Conservation (phyloP, 2,113 vertebrate species). For the Elephantulus edwardii region DNA sequence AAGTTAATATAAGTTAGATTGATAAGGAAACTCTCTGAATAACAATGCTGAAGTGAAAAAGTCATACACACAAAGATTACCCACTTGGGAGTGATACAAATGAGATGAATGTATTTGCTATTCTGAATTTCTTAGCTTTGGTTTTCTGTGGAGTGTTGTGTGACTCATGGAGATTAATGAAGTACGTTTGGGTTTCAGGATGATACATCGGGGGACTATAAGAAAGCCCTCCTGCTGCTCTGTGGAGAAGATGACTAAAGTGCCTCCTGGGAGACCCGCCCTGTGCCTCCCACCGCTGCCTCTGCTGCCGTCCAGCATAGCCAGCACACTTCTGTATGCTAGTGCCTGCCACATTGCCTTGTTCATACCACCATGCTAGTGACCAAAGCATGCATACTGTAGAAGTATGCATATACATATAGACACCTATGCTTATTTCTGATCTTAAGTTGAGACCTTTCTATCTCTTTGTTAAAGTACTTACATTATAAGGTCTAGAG, state of each 20-base stretch:
- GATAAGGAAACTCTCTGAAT: slow-evolving; percentile 25
- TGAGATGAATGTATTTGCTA: not conserved
- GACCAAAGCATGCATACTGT: not conserved
- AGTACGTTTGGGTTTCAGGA: slow-evolving; percentile 84
- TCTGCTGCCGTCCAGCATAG: not conserved
- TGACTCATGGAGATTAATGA: slow-evolving; percentile 65
- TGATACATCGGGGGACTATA: slow-evolving; percentile 94
- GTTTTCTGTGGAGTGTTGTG: slow-evolving; percentile 7
- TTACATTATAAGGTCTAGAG: slow-evolving; percentile 50
- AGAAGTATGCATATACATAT: too few relatives aligned
- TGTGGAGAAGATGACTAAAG: slow-evolving; percentile 92
- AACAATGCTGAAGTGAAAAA: slow-evolving; percentile 15
- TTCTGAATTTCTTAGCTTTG: not conserved
- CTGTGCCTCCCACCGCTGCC: not conserved
- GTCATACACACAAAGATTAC: slow-evolving; percentile 58
- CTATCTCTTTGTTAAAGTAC: not conserved
- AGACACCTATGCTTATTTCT: not conserved
- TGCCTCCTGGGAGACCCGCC: not conserved
- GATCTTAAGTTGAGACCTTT: not conserved
- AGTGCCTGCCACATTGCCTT: slow-evolving; percentile 58
- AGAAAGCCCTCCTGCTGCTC: slow-evolving; percentile 92
- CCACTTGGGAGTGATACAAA: slow-evolving; percentile 45
- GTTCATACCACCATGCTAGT: slow-evolving; percentile 36
- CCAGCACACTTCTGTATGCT: not conserved
- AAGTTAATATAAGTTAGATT: not conserved